Evolutionary conservation across 2,888 invertebrate genomes (phyloP).

Genomic region (Coleophora deauratella): DNA sequence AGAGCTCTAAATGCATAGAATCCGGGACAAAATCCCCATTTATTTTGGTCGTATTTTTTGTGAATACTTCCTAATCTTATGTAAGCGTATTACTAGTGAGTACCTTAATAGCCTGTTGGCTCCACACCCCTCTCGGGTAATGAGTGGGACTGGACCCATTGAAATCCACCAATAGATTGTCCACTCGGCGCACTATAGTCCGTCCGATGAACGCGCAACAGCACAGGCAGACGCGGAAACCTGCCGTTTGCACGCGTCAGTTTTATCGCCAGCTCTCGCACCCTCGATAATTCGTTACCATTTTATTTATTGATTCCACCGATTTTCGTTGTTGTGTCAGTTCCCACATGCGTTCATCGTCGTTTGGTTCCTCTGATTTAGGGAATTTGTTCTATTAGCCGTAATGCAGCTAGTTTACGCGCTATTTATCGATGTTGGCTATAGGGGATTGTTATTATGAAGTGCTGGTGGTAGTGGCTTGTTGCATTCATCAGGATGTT

Average conservation of each 20-base stretch:
- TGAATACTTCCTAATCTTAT: no score
- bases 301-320: slow-evolving; percentile 43
- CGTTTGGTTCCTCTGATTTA: slow-evolving; percentile 7
- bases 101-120: slow-evolving; percentile 1
- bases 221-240: slow-evolving; percentile 31
- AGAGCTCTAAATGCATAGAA: no score
- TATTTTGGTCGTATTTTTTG: no score
- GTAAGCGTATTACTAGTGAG: slow-evolving; percentile 3
- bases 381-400: background rate
- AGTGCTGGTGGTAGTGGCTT: background rate
- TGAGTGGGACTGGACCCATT: slow-evolving; percentile 3
- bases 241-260: slow-evolving; percentile 50
- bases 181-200: background rate
- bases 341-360: slow-evolving; percentile 36
- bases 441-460: background rate
- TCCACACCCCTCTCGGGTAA: slow-evolving; percentile 2
- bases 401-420: background rate
- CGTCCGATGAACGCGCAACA: slow-evolving; percentile 21
- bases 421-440: background rate
- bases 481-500: no score
- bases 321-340: slow-evolving; percentile 17
- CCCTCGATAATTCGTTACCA: slow-evolving; percentile 25
- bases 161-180: background rate
- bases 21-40: no score
- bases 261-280: slow-evolving; percentile 37